These are phyloP conservation scores for Aquatica leii DNA, from an alignment of 2,888 invertebrate genomes.

Conservation along the genomic window DNA sequence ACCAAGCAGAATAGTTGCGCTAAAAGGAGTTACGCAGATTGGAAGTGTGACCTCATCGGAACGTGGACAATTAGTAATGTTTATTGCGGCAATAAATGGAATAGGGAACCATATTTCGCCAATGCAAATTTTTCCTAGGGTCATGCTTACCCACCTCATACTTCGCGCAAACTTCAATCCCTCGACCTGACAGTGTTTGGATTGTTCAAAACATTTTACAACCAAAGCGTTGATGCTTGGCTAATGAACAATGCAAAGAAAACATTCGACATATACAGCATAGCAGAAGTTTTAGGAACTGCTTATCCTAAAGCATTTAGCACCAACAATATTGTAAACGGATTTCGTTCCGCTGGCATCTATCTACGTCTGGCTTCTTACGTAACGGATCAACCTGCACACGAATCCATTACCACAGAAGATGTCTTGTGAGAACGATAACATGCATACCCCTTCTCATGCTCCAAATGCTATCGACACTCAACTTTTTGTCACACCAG, in stretches of 20 bases:
- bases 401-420: too few relatives aligned
- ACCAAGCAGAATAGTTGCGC: too few relatives aligned
- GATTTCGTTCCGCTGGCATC: not conserved
- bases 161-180: not conserved
- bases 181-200: too few relatives aligned
- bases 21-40: too few relatives aligned
- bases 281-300: conserved; percentile 13
- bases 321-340: not conserved
- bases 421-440: not conserved
- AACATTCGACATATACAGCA: not conserved
- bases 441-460: not conserved
- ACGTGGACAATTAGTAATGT: too few relatives aligned
- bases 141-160: conserved; percentile 5
- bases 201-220: conserved; percentile 9
- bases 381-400: not conserved
- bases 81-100: too few relatives aligned
- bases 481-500: not conserved
- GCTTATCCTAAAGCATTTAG: conserved; percentile 5
- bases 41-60: too few relatives aligned
- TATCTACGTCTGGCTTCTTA: too few relatives aligned
- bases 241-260: conserved; percentile 6
- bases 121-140: conserved; percentile 6
- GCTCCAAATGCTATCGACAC: not conserved
- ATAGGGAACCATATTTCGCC: too few relatives aligned
- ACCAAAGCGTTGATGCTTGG: conserved; percentile 12